phyloP scores from a whole-genome alignment of 1,140 invertebrate genomes.

The Leucophenga varia region DNA sequence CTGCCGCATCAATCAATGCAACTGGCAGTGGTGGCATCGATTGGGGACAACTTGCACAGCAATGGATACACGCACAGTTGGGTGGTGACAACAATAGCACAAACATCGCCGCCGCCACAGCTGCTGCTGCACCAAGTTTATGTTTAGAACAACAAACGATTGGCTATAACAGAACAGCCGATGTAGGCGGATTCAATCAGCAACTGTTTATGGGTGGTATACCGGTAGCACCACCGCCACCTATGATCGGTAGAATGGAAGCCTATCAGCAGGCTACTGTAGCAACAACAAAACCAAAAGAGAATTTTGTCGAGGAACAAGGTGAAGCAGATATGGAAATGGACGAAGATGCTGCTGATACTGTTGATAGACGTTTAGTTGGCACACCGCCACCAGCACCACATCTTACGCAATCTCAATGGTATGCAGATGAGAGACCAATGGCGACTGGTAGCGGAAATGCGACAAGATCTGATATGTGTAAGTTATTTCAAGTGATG shows the following conservation, averaged over 20 bases:
- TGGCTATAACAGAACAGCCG: too few relatives aligned
- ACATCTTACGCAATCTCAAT: conserved; percentile 31
- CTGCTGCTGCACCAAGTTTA: too few relatives aligned
- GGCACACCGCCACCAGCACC: conserved; percentile 31
- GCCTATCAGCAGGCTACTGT: conserved; percentile 23
- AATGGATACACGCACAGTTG: conserved; percentile 98
- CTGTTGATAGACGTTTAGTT: conserved; percentile 3
- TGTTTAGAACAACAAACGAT: too few relatives aligned
- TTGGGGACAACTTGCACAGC: conserved; percentile 92
- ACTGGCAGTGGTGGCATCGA: conserved; percentile 71
- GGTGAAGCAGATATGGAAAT: conserved; percentile 86
- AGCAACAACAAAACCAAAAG: conserved; percentile 4
- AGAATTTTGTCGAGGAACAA: conserved; percentile 60
- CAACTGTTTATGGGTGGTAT: conserved; percentile 26
- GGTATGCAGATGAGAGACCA: too few relatives aligned
- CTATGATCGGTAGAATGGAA: conserved; percentile 30
- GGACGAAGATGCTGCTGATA: conserved; percentile 59
- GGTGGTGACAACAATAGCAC: conserved; percentile 56
- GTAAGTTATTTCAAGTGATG: too few relatives aligned
- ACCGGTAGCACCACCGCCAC: conserved; percentile 28
- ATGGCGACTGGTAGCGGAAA: too few relatives aligned
- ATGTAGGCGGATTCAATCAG: conserved; percentile 22
- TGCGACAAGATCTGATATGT: too few relatives aligned
- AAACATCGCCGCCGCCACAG: conserved; percentile 59
- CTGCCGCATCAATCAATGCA: too few relatives aligned